Evolutionary conservation across 2,113 vertebrate species (phyloP).

Genomic region (Eubucco bourcierii): DNA sequence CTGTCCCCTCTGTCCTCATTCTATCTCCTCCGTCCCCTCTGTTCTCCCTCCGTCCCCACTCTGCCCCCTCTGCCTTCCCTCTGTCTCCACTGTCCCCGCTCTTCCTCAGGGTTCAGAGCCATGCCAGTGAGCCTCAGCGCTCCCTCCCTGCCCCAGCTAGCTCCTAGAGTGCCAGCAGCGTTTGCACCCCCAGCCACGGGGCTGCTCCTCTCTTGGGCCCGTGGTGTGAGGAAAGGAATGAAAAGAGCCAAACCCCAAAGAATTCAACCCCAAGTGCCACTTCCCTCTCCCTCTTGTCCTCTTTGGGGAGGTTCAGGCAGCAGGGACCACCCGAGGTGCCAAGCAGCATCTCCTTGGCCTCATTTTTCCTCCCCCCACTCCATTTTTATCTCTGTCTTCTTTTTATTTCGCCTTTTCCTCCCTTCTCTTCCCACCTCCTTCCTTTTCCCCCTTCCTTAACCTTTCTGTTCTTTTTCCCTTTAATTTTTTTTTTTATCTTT

Average conservation of each 20-base stretch:
- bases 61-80: background rate
- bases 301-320: background rate
- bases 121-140: too few relatives aligned
- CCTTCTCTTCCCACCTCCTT: too few relatives aligned
- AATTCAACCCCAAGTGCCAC: accelerated
- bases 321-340: accelerated
- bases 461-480: too few relatives aligned
- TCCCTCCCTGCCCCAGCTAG: background rate
- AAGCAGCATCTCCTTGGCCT: background rate
- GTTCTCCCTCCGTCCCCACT: background rate
- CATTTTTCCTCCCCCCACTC: too few relatives aligned
- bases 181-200: background rate
- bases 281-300: too few relatives aligned
- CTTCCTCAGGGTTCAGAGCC: accelerated
- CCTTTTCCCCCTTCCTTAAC: too few relatives aligned
- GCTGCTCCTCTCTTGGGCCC: background rate
- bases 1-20: background rate
- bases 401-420: too few relatives aligned
- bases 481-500: too few relatives aligned
- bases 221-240: accelerated
- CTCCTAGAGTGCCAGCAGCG: accelerated
- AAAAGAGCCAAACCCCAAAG: background rate
- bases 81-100: background rate
- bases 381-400: too few relatives aligned
- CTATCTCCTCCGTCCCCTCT: too few relatives aligned